Evolutionary conservation across 2,888 invertebrate species (phyloP).

Genomic region (Platycheirus albimanus): DNA sequence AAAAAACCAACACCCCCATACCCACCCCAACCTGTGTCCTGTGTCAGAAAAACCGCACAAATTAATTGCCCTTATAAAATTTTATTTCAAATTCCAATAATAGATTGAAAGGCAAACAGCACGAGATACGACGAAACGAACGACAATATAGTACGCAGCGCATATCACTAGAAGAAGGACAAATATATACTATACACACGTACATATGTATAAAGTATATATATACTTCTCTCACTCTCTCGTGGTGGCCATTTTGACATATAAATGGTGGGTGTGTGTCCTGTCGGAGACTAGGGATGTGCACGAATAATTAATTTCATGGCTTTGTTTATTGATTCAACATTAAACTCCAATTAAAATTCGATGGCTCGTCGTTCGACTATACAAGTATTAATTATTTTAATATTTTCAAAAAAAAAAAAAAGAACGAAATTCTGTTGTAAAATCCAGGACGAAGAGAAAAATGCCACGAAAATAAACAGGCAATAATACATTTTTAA

Average conservation of each 20-base stretch:
- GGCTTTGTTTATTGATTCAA: slow-evolving; percentile 71
- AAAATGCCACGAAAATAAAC: slow-evolving; percentile 22
- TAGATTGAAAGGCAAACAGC: slow-evolving; percentile 57
- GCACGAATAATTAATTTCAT: slow-evolving; percentile 69
- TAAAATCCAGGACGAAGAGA: slow-evolving; percentile 27
- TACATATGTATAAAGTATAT: neutral
- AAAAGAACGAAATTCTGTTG: slow-evolving; percentile 17
- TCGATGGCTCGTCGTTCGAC: slow-evolving; percentile 42
- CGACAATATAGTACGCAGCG: slow-evolving; percentile 3
- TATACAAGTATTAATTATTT: slow-evolving; percentile 51
- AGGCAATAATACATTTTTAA: slow-evolving; percentile 37
- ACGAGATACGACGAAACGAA: neutral
- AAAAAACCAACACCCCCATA: no score
- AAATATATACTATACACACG: neutral
- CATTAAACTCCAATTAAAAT: slow-evolving; percentile 67
- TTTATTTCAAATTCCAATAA: slow-evolving; percentile 69
- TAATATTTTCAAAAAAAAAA: slow-evolving; percentile 33
- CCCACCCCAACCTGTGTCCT: no score
- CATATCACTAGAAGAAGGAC: neutral
- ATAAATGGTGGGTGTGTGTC: neutral
- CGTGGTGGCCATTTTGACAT: slow-evolving; percentile 35
- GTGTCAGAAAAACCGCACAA: slow-evolving; percentile 49
- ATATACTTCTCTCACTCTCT: slow-evolving; percentile 10
- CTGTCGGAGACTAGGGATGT: slow-evolving; percentile 37
- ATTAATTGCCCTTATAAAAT: slow-evolving; percentile 72